Evolutionary conservation across 2,888 invertebrate genomes (phyloP), one percentile per base, ranked within the genome.

Genomic region (Aproaerema taeniolella): DNA sequence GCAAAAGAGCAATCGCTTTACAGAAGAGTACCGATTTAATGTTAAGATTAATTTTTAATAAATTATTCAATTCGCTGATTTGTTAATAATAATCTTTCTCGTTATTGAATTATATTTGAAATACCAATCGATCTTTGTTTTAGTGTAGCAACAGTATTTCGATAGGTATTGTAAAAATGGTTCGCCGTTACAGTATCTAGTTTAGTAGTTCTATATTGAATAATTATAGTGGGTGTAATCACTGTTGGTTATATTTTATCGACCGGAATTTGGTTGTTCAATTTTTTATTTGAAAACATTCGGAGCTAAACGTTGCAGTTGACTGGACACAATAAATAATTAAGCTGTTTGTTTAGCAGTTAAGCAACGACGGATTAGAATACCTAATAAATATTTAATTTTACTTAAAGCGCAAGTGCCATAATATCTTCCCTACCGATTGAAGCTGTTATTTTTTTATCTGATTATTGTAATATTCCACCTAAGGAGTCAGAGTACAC

Each of bases 141-240:
- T 74, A 71, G 72, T 61, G 56, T 80, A 79, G 74, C 69, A 76
- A 55, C 82, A 83, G 80, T 83, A 82, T 81, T 81, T 76, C 59
- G 69, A 63, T 71, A 20, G 8, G n/a, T n/a, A 75, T 72, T 71
- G 71, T 78, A 66, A 66, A 67, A 67, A 62, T 60, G 53, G 55
- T 68, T 68, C 68, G 72, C 66, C 67, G 60, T 70, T 70, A 58
- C 73, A 78, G 73, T 78, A 76, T 72, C 70, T 75, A 75, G 72
- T 71, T 75, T 74, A 66, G 66, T 79, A 78, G 74, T 73, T 74
- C 77, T 76, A 63, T 73, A 75, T 68, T 65, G 60, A 67, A 68
- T 76, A 73, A 59, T 65, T 65, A 54, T 74, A 76, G n/a, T 4
- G 26, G n/a, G 20, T 20, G n/a, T n/a, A n/a, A n/a, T n/a, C n/a